Percentiles rank a stretch among this genome's conserved stretches.
These are phyloP conservation scores for Chionomys nivalis DNA, from an alignment of 2,113 vertebrate species.

Conservation along the genomic window DNA sequence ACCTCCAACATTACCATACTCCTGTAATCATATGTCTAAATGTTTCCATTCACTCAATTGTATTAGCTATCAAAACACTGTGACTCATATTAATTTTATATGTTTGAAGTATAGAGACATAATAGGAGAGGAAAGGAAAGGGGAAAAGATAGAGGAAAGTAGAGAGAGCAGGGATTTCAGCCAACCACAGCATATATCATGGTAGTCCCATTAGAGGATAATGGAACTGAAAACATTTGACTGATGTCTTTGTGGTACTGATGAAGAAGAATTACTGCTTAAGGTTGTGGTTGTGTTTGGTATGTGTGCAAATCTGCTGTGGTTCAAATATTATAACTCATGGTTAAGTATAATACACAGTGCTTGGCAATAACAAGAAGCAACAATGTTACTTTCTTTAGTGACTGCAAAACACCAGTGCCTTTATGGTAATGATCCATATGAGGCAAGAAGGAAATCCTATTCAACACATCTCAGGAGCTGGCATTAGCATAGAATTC, in stretches of 20 bases:
- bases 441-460: too few species aligned
- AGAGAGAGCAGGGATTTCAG: background rate
- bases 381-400: background rate
- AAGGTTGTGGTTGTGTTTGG: background rate
- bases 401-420: too few species aligned
- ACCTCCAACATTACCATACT: background rate
- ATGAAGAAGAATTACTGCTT: background rate
- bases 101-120: background rate
- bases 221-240: background rate
- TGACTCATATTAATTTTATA: background rate
- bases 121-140: background rate
- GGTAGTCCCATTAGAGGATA: background rate
- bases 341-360: background rate
- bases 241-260: background rate
- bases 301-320: background rate
- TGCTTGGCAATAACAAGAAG: background rate
- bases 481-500: too few species aligned
- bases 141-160: background rate
- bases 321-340: background rate
- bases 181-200: background rate
- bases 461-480: too few species aligned
- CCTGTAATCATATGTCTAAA: background rate
- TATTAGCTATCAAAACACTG: background rate
- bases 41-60: background rate
- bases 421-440: too few species aligned